phyloP scores from a whole-genome alignment of 2,797 vertebrate genomes.

The Mormyrops attenuatus region DNA sequence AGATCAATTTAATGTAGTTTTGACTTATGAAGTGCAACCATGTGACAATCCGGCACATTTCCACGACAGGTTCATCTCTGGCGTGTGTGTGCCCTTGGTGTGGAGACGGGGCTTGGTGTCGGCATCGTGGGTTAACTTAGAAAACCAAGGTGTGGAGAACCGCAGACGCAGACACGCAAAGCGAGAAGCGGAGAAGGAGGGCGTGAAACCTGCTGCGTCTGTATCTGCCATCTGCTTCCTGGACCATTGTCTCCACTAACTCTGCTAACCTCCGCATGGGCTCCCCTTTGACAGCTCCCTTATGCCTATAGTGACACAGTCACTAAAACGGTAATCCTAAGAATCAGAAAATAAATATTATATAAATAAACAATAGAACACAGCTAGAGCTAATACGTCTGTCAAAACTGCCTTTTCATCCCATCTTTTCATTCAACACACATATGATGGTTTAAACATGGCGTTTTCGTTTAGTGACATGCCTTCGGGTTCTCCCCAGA shows the following conservation, averaged over 20 bases:
- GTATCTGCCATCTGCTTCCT: background rate
- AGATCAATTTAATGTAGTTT: background rate
- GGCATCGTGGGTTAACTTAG: constrained; percentile 20
- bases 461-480: background rate
- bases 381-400: constrained; percentile 13
- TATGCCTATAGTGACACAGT: background rate
- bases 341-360: constrained; percentile 11
- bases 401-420: background rate
- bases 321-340: background rate
- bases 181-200: background rate
- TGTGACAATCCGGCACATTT: constrained; percentile 42
- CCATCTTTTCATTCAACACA: background rate
- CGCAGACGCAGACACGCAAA: constrained; percentile 13
- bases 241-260: background rate
- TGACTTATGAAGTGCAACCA: background rate
- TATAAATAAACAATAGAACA: constrained; percentile 11
- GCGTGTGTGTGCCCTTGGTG: constrained; percentile 16
- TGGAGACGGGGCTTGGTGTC: constrained; percentile 11
- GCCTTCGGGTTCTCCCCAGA: constrained; percentile 3
- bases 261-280: background rate
- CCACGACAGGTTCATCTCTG: constrained; percentile 34
- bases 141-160: background rate
- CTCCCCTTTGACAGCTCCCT: background rate
- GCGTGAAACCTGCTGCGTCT: background rate
- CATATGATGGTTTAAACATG: background rate